Conservation (phyloP, 2,888 invertebrate genomes). For the Dryadula phaetusa region DNA sequence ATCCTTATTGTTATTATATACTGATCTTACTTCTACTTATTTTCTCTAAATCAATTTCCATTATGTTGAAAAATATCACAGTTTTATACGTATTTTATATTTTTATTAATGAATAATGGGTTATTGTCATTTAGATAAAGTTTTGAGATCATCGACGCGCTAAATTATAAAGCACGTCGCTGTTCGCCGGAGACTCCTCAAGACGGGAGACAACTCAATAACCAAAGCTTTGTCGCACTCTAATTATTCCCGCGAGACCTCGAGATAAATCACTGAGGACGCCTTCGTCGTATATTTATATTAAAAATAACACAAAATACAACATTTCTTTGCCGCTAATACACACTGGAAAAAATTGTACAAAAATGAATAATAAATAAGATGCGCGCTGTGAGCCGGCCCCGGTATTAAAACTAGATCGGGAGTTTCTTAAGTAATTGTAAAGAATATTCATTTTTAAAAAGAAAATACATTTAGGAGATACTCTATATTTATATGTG, state of each 20-base stretch:
- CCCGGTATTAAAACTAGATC: not conserved
- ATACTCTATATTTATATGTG: no score
- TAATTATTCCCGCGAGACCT: conserved; percentile 4
- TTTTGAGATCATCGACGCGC: not conserved
- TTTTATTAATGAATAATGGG: no score
- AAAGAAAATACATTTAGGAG: not conserved
- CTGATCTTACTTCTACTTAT: no score
- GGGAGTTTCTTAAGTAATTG: not conserved
- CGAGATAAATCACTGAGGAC: not conserved
- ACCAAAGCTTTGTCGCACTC: conserved; percentile 5
- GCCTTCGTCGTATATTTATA: not conserved
- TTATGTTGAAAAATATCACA: no score
- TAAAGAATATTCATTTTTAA: not conserved
- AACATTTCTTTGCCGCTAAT: not conserved
- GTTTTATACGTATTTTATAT: no score
- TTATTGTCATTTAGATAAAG: not conserved
- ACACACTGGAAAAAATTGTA: not conserved
- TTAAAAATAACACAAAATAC: conserved; percentile 7
- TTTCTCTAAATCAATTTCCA: no score
- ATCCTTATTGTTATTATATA: no score
- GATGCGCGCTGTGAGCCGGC: not conserved
- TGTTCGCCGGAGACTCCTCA: not conserved
- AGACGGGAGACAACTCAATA: conserved; percentile 23
- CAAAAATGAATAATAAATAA: not conserved
- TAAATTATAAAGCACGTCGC: not conserved